These are phyloP conservation scores for Mystacides longicornis DNA, from an alignment of 2,888 invertebrate species.

Conservation along the genomic window DNA sequence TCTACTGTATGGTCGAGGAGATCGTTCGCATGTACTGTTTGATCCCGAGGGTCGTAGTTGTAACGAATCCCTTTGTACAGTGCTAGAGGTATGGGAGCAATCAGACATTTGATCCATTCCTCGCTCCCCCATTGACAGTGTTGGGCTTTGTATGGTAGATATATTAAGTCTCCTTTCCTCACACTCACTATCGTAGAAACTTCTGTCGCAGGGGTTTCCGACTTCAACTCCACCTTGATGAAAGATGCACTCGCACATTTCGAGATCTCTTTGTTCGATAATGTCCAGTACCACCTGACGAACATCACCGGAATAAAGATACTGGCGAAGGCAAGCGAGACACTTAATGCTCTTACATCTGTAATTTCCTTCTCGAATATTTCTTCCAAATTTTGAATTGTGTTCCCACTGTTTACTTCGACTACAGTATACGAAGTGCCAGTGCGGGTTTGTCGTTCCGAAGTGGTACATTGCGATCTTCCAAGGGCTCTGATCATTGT, in stretches of 20 bases:
- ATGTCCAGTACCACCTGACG: conserved; percentile 16
- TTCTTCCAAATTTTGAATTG: conserved; percentile 3
- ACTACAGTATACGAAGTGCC: conserved; percentile 16
- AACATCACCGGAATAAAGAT: conserved; percentile 15
- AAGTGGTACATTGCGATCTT: conserved; percentile 12
- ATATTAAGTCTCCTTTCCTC: conserved; percentile 10
- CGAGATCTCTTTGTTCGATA: conserved; percentile 5
- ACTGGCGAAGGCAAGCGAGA: conserved; percentile 12
- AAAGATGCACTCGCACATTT: conserved; percentile 7
- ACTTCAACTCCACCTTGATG: conserved; percentile 8
- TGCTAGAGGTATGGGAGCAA: conserved; percentile 3
- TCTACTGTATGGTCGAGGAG: neutral
- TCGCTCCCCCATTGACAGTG: conserved; percentile 11
- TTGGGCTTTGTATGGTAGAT: conserved; percentile 9
- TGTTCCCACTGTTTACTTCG: conserved; percentile 13
- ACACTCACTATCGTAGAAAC: conserved; percentile 3
- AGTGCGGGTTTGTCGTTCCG: conserved; percentile 11
- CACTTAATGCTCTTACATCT: conserved; percentile 8
- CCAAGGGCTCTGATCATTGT: conserved; percentile 8
- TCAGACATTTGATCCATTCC: conserved; percentile 7
- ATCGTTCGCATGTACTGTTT: neutral
- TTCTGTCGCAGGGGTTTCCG: neutral
- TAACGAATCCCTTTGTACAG: conserved; percentile 10
- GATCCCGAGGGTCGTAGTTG: neutral
- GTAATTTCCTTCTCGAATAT: conserved; percentile 8